phyloP scores from a whole-genome alignment of 2,888 invertebrate genomes.

The Didymodactylos carnosus region DNA sequence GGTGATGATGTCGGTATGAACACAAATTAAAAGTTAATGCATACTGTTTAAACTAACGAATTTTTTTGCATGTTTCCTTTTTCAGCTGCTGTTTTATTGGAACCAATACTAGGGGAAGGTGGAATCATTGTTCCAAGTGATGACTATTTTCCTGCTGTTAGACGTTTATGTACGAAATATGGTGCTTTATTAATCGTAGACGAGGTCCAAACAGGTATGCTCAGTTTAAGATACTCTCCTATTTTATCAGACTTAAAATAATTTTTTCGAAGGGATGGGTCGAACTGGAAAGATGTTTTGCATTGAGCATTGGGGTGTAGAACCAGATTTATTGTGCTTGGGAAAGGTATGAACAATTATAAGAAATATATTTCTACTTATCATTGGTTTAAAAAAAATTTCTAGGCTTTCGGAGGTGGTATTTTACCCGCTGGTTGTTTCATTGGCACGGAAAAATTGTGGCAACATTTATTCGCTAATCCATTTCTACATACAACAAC shows the following conservation, averaged over 20 bases:
- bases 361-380: too few relatives aligned
- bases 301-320: not conserved
- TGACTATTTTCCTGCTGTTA: not conserved
- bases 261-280: too few relatives aligned
- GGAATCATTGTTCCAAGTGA: not conserved
- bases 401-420: too few relatives aligned
- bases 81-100: not conserved
- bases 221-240: too few relatives aligned
- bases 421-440: not conserved
- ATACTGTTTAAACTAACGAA: not conserved
- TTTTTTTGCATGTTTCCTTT: too few relatives aligned
- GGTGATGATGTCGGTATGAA: not conserved
- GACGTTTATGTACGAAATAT: not conserved
- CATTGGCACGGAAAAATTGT: not conserved
- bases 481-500: not conserved
- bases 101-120: not conserved
- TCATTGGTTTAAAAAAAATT: too few relatives aligned
- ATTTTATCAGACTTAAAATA: too few relatives aligned
- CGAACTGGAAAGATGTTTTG: not conserved
- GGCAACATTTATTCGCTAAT: not conserved
- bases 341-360: too few relatives aligned
- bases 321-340: not conserved
- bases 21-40: not conserved
- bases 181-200: not conserved
- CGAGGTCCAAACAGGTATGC: not conserved